Base-by-base conservation (phyloP, 2,113 vertebrate genomes). In the Podarcis muralis region DNA sequence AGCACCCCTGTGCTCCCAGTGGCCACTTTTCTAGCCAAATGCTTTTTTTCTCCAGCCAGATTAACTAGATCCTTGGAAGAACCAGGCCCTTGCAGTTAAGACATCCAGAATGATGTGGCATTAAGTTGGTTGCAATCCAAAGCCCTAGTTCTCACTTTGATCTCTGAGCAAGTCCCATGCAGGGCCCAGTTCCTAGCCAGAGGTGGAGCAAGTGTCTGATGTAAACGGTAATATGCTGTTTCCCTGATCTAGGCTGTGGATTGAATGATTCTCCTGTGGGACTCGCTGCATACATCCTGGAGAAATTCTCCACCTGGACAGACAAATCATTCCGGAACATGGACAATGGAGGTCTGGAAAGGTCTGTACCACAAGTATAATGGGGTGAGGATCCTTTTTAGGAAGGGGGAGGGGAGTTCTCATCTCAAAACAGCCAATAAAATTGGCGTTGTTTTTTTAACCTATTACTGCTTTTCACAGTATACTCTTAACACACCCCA, bases 221-320 rank as follows among this genome's bases (percentile, higher is more conserved):
- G 4, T 53, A 85, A 48, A 12, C 85, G 20, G 5, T 81, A 25
- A 92, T 69, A 4, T 1, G 0, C 83, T 92, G 27, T 35, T 90
- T 80, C 84, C 75, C 65, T 86, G 40, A 79, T 83, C n/a, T 94
- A 98, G 98, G 98, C 0, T 97, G 97, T 94, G 98, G 95, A 43
- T 57, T 98, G 91, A 99, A 98, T 86, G 95, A 98, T 92, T 98
- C 98, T 37, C 98, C 98, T 0, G 97, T 98, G 4, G 98, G 97
- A 30, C 96, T 99, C 91, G 98, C 97, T 85, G 97, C 98, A 13
- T 99, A 98, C 84, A 96, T 98, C 84, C 92, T 98, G 93, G 98
- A 99, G 91, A 98, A 98, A 92, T 99, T 98, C 92, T 98, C 98
- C 66, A 96, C 98, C 20, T 98, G 97, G 97, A 98, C 97, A 20